Evolutionary conservation across 2,888 invertebrate species (phyloP).

Genomic region (Oscheius sp.): DNA sequence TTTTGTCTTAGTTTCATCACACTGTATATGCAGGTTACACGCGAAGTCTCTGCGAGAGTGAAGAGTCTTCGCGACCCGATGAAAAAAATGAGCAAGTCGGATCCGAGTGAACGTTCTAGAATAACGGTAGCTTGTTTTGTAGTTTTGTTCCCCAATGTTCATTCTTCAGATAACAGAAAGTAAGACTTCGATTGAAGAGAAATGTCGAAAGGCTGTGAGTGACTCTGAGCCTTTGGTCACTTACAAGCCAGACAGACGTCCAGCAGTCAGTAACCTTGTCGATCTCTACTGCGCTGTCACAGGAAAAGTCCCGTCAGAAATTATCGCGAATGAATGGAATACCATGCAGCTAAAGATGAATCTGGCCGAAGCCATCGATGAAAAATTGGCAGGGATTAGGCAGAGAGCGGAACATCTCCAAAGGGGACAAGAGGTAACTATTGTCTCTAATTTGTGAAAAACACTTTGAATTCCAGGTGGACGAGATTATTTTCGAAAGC

Average conservation of each 20-base stretch:
- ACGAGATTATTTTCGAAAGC: conserved; percentile 45
- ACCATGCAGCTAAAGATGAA: conserved; percentile 48
- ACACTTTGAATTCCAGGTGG: conserved; percentile 41
- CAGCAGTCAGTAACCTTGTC: conserved; percentile 91
- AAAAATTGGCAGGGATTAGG: conserved; percentile 43
- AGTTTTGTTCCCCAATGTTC: not conserved
- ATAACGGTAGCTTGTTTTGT: conserved; percentile 78
- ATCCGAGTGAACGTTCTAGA: conserved; percentile 82
- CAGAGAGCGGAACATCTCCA: conserved; percentile 43
- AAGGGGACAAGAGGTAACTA: conserved; percentile 37
- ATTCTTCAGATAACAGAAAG: conserved; percentile 46
- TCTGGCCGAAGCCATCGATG: conserved; percentile 46
- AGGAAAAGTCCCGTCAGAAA: conserved; percentile 11
- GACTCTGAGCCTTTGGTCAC: conserved; percentile 87
- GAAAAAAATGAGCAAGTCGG: conserved; percentile 98
- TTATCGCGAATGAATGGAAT: conserved; percentile 41
- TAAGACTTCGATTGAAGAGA: conserved; percentile 77
- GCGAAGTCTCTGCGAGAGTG: conserved; percentile 76
- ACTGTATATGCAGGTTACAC: conserved; percentile 45
- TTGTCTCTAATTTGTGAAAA: not conserved
- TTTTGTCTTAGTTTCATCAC: not conserved
- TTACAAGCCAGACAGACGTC: conserved; percentile 83
- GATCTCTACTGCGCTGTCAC: conserved; percentile 47
- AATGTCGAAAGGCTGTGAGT: conserved; percentile 88
- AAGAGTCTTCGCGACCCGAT: conserved; percentile 86